Base-by-base conservation (phyloP, 2,113 vertebrate species). In the Morphnarchus princeps region DNA sequence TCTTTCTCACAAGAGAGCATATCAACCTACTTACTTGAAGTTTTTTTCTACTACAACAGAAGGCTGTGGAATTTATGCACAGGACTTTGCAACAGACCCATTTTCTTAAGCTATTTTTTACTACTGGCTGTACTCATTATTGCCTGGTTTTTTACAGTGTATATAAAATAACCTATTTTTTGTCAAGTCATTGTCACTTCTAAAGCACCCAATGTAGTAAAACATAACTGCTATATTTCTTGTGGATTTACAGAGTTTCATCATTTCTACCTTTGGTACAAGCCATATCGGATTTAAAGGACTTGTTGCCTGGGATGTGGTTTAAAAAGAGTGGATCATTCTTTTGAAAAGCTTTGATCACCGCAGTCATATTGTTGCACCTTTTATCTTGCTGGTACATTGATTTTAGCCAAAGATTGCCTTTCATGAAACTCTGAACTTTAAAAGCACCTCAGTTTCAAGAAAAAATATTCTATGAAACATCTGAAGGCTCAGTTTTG, bases 321-420 rank as follows among this genome's bases (percentile, higher is more conserved):
- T 87, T 97, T 89, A 82, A 95, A 97, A 94, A 79, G 80, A 66
- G 65, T 77, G 77, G 94, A 95, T 97, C 90, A 91, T 89, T 87
- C 93, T 95, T 95, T 80, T 63, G 61, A 92, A 95, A 94, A 74
- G 81, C 97, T 97, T 97, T 97, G 96, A 97, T 97, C 95, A 93
- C 77, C 85, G 77, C 62, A 95, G 94, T 94, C 91, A 96, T 91
- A 94, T 91, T 94, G 61, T 95, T 95, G 91, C 81, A 95, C 58
- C 96, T 97, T 97, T 97, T 97, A 97, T 97, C 95, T 97, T 89
- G 70, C 81, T 96, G 78, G 83, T 94, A 95, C 89, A 97, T 96
- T 95, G 96, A 96, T 96, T 97, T 95, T 95, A 95, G 94, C 94
- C 97, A 96, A 95, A 90, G 86, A 93, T 94, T 97, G 87, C 83